Evolutionary conservation across 2,888 invertebrate species (phyloP), one percentile per base, ranked within the genome.

Genomic region (Drosophila macrospina): DNA sequence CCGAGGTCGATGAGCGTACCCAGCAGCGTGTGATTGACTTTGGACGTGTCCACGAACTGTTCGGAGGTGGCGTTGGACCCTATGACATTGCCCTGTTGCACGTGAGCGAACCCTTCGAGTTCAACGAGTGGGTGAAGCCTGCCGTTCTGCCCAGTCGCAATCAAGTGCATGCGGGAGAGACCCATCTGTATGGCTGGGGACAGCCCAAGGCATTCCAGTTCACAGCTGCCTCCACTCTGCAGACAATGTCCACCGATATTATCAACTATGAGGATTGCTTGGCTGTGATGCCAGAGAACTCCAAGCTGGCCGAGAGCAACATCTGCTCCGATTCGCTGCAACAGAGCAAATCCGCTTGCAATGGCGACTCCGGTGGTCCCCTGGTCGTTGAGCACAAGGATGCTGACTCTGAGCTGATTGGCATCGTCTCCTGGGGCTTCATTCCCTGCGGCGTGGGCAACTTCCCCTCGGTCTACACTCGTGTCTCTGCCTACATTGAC

Each of bases 51-150:
- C 93, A 93, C 65, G 84, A 86, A 32, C 0, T 34, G 1, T 91
- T 78, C 69, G 24, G 13, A 32, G 92, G 93, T 13, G 90, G 90
- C 3, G 91, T 92, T 16, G 92, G 91, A n/a, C 92, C 92, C 66
- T 92, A 93, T 75, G 94, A 94, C 77, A 93, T 95, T 71, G 94
- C 93, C 24, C 57, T 94, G 2, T 74, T 94, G 60, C 89, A 89
- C 63, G 78, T 90, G n/a, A 75, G 73, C 32, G 51, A 76, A 32
- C 72, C 90, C 2, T 89, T 92, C 45, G 64, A 68, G n/a, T 90
- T 91, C 68, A 90, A 89, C 60, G 74, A 89, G 44, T 78, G 15
- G 11, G 91, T 93, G 5, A 81, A 88, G 42, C 84, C 92, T 7
- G 91, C 93, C 16, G 78, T 76, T 8, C 67, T 93, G 65, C 93